phyloP scores from a whole-genome alignment of 2,888 invertebrate species.

The Diogma glabrata region DNA sequence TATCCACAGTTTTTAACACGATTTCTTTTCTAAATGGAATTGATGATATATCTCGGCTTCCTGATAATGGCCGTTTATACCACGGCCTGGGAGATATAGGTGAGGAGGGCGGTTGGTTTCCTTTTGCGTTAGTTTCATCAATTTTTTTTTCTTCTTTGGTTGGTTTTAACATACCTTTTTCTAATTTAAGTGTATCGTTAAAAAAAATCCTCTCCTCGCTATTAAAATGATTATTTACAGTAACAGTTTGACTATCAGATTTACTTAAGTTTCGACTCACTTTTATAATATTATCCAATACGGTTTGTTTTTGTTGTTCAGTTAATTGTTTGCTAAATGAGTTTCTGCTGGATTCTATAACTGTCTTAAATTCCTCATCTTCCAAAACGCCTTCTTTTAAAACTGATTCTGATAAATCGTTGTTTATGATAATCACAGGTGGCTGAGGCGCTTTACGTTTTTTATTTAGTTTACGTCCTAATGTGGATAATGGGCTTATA shows the following conservation, averaged over 20 bases:
- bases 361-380: constrained; percentile 19
- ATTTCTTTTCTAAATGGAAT: constrained; percentile 23
- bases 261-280: constrained; percentile 8
- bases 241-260: not conserved
- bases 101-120: constrained; percentile 26
- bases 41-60: constrained; percentile 20
- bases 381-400: constrained; percentile 18
- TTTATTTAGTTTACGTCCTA: constrained; percentile 36
- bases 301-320: constrained; percentile 19
- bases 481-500: constrained; percentile 16
- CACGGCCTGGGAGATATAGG: constrained; percentile 47
- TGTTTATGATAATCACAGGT: constrained; percentile 21
- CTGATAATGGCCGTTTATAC: constrained; percentile 45
- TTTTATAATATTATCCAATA: constrained; percentile 23
- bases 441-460: constrained; percentile 24
- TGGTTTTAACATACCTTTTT: constrained; percentile 14
- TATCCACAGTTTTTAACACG: constrained; percentile 22
- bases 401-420: constrained; percentile 24
- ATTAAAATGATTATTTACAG: too few species aligned
- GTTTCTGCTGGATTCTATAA: constrained; percentile 15
- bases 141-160: constrained; percentile 13
- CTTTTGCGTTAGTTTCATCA: constrained; percentile 17
- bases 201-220: constrained; percentile 6
- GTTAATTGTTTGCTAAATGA: constrained; percentile 11
- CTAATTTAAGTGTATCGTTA: constrained; percentile 13